Evolutionary conservation across 1,140 invertebrate genomes (phyloP).

Genomic region (Formica exsecta): DNA sequence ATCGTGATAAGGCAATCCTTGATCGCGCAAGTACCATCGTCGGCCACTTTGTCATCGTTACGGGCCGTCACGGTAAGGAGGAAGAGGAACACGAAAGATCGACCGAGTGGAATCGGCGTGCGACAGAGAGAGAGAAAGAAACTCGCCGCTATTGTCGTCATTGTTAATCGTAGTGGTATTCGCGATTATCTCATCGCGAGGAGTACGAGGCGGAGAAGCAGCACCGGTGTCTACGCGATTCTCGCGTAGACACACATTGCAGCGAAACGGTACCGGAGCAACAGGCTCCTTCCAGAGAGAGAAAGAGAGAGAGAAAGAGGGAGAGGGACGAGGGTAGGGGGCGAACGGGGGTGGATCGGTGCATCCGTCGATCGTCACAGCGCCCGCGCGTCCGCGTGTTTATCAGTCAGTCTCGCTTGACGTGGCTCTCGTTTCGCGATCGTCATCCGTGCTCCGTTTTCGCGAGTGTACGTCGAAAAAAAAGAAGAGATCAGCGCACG

Average conservation of each 20-base stretch:
- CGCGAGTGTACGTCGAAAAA: constrained; percentile 14
- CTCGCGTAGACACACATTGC: constrained; percentile 41
- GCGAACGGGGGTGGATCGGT: constrained; percentile 28
- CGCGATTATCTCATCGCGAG: constrained; percentile 31
- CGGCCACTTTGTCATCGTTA: constrained; percentile 17
- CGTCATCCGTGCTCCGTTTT: constrained; percentile 25
- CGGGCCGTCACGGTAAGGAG: not conserved
- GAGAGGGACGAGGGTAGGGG: not conserved
- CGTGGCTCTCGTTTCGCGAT: constrained; percentile 33
- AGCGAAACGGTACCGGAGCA: constrained; percentile 58
- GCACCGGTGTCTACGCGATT: constrained; percentile 45
- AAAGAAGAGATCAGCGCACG: not conserved
- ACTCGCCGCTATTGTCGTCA: constrained; percentile 9
- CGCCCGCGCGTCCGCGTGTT: constrained; percentile 52
- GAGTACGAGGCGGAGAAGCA: constrained; percentile 27
- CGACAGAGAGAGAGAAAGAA: not conserved
- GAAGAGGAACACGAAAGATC: constrained; percentile 13
- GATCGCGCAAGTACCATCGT: constrained; percentile 26
- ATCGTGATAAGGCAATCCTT: constrained; percentile 21
- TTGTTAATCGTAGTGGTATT: constrained; percentile 28
- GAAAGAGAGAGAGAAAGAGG: constrained; percentile 27
- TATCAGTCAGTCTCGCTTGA: constrained; percentile 4
- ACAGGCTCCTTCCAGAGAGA: constrained; percentile 57
- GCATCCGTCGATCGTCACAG: constrained; percentile 62
- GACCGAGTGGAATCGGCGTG: not conserved